Percentiles rank a stretch among this genome's conserved stretches.
Conservation (phyloP, 2,113 vertebrate species). For the Gnathonemus echidnorhynchus region DNA sequence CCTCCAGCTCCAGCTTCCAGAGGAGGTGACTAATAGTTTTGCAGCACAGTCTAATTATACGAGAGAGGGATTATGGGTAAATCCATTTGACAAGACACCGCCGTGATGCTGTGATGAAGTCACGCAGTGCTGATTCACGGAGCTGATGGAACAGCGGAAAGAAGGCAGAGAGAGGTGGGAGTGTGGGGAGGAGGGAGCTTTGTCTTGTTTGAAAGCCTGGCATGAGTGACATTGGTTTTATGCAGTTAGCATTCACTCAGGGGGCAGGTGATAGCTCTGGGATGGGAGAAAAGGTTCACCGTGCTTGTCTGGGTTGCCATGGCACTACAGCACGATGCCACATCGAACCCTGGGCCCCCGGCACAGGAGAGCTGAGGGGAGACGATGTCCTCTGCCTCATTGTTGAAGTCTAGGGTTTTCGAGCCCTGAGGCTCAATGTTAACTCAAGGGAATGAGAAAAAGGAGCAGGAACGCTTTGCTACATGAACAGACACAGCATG, state of each 20-base stretch:
- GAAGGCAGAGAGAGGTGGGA: not conserved
- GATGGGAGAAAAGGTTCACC: not conserved
- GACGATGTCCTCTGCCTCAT: not conserved
- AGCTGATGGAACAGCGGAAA: not conserved
- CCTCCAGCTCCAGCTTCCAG: not conserved
- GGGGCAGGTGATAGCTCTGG: not conserved
- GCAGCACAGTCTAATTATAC: not conserved
- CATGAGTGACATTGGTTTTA: not conserved
- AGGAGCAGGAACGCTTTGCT: not conserved
- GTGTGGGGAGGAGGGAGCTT: not conserved
- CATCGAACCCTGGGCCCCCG: not conserved
- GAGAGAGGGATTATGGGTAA: not conserved
- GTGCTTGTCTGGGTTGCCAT: not conserved
- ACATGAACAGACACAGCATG: not conserved
- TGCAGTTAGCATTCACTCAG: not conserved
- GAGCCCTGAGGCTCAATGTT: not conserved
- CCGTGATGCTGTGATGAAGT: not conserved
- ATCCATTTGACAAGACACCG: not conserved
- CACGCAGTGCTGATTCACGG: not conserved
- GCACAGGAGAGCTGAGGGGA: not conserved
- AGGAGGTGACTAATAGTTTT: not conserved
- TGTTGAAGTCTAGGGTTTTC: not conserved
- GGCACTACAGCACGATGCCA: not conserved
- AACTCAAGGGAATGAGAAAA: not conserved
- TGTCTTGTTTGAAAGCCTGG: not conserved